Percentiles rank a stretch among this genome's conserved stretches.
Evolutionary conservation across 2,797 vertebrate genomes (phyloP).

Genomic region (Acanthurus lineatus): DNA sequence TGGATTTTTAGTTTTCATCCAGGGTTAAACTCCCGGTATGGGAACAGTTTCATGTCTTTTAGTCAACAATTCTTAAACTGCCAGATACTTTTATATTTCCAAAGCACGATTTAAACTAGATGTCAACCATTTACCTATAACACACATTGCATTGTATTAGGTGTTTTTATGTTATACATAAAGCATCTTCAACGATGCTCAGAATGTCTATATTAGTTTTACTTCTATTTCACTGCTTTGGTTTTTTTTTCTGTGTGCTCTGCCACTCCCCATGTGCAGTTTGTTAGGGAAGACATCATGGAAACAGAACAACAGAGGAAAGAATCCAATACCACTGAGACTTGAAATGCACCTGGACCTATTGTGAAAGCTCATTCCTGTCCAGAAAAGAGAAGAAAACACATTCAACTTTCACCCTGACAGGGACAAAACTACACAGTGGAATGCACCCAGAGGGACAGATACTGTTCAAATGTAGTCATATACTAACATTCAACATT

Average conservation of each 20-base stretch:
- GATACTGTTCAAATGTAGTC: not conserved
- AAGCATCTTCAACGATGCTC: too few species aligned
- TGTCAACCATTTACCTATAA: too few species aligned
- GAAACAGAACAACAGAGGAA: conserved; percentile 30
- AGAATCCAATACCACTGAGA: conserved; percentile 19
- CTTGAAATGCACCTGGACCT: conserved; percentile 44
- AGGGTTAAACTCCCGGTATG: too few species aligned
- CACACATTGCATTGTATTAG: too few species aligned
- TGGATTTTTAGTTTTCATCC: too few species aligned
- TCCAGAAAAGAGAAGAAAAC: conserved; percentile 26
- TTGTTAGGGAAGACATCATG: conserved; percentile 7
- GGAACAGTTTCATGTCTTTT: too few species aligned
- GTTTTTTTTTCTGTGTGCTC: not conserved
- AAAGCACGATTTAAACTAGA: too few species aligned
- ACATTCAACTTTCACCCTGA: conserved; percentile 30
- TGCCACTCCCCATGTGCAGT: conserved; percentile 1
- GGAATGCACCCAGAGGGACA: conserved; percentile 14
- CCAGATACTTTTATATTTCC: too few species aligned
- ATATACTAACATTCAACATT: not conserved
- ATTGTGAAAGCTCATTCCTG: conserved; percentile 55
- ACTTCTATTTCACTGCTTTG: not conserved
- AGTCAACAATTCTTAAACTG: too few species aligned
- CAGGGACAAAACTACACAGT: conserved; percentile 9
- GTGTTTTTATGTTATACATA: too few species aligned
- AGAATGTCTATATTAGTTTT: not conserved